phyloP scores from a whole-genome alignment of 2,113 vertebrate species.

The Atractosteus spatula region DNA sequence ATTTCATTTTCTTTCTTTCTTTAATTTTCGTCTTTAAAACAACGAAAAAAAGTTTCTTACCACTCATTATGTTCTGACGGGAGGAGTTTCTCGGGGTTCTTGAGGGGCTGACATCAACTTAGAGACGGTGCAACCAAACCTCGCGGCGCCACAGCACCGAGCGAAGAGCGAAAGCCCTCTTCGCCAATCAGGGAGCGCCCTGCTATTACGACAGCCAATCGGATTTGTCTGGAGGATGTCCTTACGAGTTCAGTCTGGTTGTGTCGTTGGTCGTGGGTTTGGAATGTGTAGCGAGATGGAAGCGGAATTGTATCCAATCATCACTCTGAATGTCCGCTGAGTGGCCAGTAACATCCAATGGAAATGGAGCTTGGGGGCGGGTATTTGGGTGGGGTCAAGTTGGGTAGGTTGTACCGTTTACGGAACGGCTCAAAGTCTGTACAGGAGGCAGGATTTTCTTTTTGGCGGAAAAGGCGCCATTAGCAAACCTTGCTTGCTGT shows the following conservation, averaged over 20 bases:
- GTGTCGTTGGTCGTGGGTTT: constrained; percentile 5
- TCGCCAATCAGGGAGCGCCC: constrained; percentile 1
- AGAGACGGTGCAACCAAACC: constrained; percentile 60
- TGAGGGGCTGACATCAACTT: constrained; percentile 65
- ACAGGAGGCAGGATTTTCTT: constrained; percentile 35
- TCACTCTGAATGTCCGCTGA: constrained; percentile 10
- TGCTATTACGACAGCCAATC: constrained; percentile 20
- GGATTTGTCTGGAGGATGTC: background rate
- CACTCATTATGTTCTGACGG: constrained; percentile 72
- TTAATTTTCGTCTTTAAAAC: constrained; percentile 24
- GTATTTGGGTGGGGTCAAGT: constrained; percentile 37
- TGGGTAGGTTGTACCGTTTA: constrained; percentile 46
- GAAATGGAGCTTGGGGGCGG: constrained; percentile 31
- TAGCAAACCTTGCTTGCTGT: constrained; percentile 2
- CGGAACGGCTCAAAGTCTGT: constrained; percentile 47
- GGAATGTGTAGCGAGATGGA: constrained; percentile 37
- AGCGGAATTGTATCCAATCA: constrained; percentile 42
- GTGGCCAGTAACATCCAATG: constrained; percentile 30
- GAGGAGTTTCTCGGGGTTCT: constrained; percentile 68
- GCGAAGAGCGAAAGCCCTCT: constrained; percentile 28
- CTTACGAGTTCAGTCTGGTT: constrained; percentile 8
- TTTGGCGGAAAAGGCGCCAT: constrained; percentile 51
- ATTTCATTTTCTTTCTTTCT: constrained; percentile 10
- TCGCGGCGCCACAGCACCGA: constrained; percentile 50
- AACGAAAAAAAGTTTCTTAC: constrained; percentile 63